Evolutionary conservation across 2,113 vertebrate genomes (phyloP), one percentile per base, ranked within the genome.

Genomic region (Hystrix cristata): DNA sequence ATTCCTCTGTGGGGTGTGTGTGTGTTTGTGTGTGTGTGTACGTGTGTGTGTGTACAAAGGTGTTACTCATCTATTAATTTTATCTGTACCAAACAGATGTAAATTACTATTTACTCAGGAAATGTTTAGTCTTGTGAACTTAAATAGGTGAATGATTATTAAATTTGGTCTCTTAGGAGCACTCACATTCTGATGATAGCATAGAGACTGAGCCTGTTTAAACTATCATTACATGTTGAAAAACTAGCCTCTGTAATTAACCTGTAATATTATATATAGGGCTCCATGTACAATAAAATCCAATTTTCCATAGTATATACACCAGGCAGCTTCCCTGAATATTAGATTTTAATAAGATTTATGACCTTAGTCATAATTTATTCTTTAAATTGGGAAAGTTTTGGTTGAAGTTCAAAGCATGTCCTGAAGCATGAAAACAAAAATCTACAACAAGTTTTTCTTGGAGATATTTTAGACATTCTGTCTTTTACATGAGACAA

Each of bases 301-400:
- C 95, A 97, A 94, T 98, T 98, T 98, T 97, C 97, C 94, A 84
- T 93, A 96, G 84, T 97, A 95, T 90, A 97, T 72, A 96, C 95
- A 97, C 87, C 48, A 98, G 97, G 78, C 93, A 93, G 69, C 91
- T 97, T 87, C 97, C 94, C 95, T 96, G 92, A 98, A 98, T 96
- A 96, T 95, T 98, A 98, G 83, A 96, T 96, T 98, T 98, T 98
- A 97, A 98, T 98, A 87, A 98, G 87, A 98, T 98, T 95, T 96
- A 98, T 97, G 85, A 98, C 91, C 87, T 97, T 91, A 96, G 97
- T 98, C 97, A 96, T 98, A 98, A 97, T 98, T 98, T 97, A 97
- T 89, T 97, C 87, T 95, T 90, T 90, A 97, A 90, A 59, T 95
- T 80, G 76, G 83, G 53, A 90, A 72, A 95, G 76, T 87, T 97